Percentiles rank a stretch among this genome's conserved stretches.
These are phyloP conservation scores for Meriones unguiculatus DNA, from an alignment of 2,113 vertebrate species.

Conservation along the genomic window DNA sequence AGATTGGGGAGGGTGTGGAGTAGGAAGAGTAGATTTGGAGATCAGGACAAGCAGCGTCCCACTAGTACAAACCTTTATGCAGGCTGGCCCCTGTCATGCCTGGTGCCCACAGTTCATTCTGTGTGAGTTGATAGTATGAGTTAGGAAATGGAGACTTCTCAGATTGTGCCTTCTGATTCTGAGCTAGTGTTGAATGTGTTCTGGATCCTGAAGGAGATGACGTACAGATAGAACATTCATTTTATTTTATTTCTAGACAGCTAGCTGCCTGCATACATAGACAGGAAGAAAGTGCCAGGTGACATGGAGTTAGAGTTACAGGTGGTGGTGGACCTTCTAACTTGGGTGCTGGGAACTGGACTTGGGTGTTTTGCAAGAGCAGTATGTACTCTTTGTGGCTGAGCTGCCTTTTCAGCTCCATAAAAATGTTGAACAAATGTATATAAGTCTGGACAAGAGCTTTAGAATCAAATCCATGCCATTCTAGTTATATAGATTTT, in stretches of 20 bases:
- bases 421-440: neutral
- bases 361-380: neutral
- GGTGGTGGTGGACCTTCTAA: neutral
- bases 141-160: neutral
- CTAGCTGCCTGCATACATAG: neutral
- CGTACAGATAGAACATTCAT: neutral
- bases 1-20: neutral
- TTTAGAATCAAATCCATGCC: neutral
- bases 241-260: neutral
- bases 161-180: neutral
- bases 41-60: neutral
- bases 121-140: neutral
- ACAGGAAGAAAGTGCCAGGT: neutral
- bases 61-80: neutral
- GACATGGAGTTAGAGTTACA: neutral
- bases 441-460: neutral
- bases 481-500: neutral
- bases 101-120: neutral
- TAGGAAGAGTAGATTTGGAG: constrained; percentile 19
- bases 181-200: constrained; percentile 24
- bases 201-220: neutral
- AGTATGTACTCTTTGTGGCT: neutral
- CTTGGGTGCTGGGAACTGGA: neutral
- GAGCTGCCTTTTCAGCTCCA: neutral
- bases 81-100: neutral